phyloP scores from a whole-genome alignment of 1,140 invertebrate genomes.

The Metaphire vulgaris region DNA sequence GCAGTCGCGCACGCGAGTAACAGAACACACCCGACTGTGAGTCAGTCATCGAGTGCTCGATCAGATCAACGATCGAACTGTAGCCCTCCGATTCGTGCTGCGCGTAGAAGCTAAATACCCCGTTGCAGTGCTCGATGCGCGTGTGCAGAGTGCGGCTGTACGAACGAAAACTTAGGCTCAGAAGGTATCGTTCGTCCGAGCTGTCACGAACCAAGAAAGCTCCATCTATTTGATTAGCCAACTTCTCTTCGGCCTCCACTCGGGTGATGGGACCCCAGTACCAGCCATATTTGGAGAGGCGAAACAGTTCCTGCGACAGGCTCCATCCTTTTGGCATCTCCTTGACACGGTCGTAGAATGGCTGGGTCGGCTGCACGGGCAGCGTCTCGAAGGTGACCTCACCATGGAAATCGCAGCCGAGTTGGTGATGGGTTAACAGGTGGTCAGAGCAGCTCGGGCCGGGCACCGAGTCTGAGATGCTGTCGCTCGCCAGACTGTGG shows the following conservation, averaged over 20 bases:
- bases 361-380: slow-evolving; percentile 4
- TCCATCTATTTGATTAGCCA: slow-evolving; percentile 65
- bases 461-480: not conserved
- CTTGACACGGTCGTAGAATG: slow-evolving; percentile 31
- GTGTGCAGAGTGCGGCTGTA: slow-evolving; percentile 66
- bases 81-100: slow-evolving; percentile 62
- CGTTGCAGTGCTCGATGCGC: slow-evolving; percentile 63
- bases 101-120: slow-evolving; percentile 62
- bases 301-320: slow-evolving; percentile 57
- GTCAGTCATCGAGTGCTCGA: slow-evolving; percentile 64
- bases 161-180: slow-evolving; percentile 69
- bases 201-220: slow-evolving; percentile 72
- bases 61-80: slow-evolving; percentile 63
- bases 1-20: slow-evolving; percentile 62
- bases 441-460: not conserved
- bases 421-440: not conserved
- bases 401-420: not conserved
- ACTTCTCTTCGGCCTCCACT: slow-evolving; percentile 59
- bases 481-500: not conserved
- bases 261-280: slow-evolving; percentile 63
- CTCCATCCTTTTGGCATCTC: slow-evolving; percentile 40
- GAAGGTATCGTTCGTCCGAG: slow-evolving; percentile 63
- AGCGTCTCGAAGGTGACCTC: not conserved
- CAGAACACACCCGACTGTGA: slow-evolving; percentile 66
- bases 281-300: slow-evolving; percentile 61